Evolutionary conservation across 1,140 invertebrate species (phyloP).

Genomic region (Cyrtorhinus lividipennis): DNA sequence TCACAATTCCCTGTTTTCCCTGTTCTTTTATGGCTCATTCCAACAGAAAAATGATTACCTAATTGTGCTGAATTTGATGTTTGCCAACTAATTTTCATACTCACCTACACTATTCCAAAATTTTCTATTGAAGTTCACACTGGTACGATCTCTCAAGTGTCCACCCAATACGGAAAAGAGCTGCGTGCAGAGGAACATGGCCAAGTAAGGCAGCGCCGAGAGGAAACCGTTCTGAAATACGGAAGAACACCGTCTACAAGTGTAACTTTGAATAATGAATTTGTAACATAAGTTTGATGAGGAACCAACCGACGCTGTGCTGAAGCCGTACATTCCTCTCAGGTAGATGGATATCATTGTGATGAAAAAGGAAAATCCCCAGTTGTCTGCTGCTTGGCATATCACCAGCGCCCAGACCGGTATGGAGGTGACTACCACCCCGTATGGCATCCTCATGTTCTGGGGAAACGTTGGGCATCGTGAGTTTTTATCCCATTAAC

Average conservation of each 20-base stretch:
- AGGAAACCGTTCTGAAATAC: conserved; percentile 41
- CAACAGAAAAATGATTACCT: too few relatives aligned
- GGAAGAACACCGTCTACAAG: too few relatives aligned
- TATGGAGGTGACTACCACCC: conserved; percentile 23
- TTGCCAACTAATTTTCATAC: too few relatives aligned
- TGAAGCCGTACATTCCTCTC: conserved; percentile 58
- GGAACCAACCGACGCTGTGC: conserved; percentile 41
- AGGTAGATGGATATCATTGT: conserved; percentile 86
- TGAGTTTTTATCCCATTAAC: not conserved
- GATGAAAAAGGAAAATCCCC: conserved; percentile 83
- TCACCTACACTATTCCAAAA: conserved; percentile 34
- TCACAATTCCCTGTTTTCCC: too few relatives aligned
- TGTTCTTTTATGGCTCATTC: too few relatives aligned
- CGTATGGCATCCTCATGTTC: conserved; percentile 24
- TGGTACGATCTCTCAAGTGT: conserved; percentile 28
- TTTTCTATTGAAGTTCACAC: conserved; percentile 12
- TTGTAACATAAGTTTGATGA: not conserved
- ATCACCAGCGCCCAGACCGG: conserved; percentile 44
- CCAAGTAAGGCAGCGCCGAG: conserved; percentile 64
- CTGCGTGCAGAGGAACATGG: conserved; percentile 51
- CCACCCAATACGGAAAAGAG: conserved; percentile 46
- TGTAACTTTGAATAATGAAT: not conserved
- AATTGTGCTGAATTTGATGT: too few relatives aligned
- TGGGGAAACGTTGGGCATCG: not conserved
- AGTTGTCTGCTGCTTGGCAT: conserved; percentile 45